A percentile compares a stretch with the other conserved stretches of the same genome.
Evolutionary conservation across 53 echinoderm and acorn worm genomes (phyloP).

Genomic region (Paelopatides confundens): DNA sequence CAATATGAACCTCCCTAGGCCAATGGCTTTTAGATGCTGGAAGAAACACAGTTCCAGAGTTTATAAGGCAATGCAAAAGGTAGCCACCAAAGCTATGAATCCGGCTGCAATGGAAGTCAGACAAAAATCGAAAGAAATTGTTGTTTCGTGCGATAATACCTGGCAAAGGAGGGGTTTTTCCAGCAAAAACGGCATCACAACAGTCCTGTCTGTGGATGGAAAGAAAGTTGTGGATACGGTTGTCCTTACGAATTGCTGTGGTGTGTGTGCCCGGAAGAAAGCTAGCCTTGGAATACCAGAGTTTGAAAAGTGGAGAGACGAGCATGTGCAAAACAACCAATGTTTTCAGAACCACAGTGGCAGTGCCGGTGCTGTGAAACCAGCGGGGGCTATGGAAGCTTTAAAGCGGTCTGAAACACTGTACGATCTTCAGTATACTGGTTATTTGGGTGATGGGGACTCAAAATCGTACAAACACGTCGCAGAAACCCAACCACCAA

Average conservation of each 20-base stretch:
- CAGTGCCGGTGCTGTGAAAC: background rate
- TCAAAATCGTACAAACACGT: constrained; percentile 5
- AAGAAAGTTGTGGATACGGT: constrained; percentile 22
- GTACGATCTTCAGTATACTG: constrained; percentile 9
- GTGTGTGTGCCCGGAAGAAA: background rate
- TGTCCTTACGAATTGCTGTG: background rate
- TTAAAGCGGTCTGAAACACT: background rate
- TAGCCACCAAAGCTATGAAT: background rate
- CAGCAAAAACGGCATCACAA: constrained; percentile 40
- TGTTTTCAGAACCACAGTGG: background rate
- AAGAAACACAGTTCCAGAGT: constrained; percentile 13
- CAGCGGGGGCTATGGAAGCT: constrained; percentile 11
- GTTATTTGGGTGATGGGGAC: constrained; percentile 39
- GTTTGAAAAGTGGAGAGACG: constrained; percentile 8
- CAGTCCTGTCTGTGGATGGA: constrained; percentile 12
- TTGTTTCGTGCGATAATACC: constrained; percentile 23
- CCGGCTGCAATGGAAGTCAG: background rate
- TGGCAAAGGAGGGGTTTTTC: constrained; percentile 26
- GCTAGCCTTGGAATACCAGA: background rate
- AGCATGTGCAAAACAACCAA: background rate
- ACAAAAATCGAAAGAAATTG: constrained; percentile 14
- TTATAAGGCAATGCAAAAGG: background rate
- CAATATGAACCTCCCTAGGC: no score
- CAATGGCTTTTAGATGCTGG: no score
- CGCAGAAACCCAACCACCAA: background rate